Percentiles rank a stretch among this genome's conserved stretches.
These are phyloP conservation scores for Sinocyclocheilus anophthalmus DNA, from an alignment of 2,113 vertebrate genomes.

Conservation along the genomic window DNA sequence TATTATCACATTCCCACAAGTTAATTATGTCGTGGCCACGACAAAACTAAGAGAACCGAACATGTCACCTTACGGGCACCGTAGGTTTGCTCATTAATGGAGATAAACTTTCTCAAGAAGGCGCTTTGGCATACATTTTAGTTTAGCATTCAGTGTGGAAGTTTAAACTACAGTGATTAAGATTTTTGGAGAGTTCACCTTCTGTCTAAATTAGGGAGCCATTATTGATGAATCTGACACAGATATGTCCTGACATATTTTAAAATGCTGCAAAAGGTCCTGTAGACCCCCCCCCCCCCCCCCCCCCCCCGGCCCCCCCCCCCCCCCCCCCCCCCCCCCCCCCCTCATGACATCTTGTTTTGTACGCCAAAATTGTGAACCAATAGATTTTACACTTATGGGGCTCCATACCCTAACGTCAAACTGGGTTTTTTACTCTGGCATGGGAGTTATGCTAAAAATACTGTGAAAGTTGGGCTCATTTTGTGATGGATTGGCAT, in stretches of 20 bases:
- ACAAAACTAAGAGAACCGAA: too few relatives aligned
- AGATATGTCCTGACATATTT: not conserved
- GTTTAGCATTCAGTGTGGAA: not conserved
- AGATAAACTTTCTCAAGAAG: not conserved
- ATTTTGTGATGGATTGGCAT: too few relatives aligned
- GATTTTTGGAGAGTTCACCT: not conserved
- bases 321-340: too few relatives aligned
- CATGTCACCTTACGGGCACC: too few relatives aligned
- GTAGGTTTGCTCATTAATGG: not conserved
- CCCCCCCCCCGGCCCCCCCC: too few relatives aligned
- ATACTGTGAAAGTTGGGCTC: too few relatives aligned
- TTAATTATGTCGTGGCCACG: too few relatives aligned
- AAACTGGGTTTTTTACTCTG: not conserved
- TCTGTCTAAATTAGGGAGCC: not conserved
- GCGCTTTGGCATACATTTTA: not conserved
- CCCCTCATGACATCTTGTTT: not conserved
- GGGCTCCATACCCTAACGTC: not conserved
- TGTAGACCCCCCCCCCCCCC: too few relatives aligned
- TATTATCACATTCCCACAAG: too few relatives aligned
- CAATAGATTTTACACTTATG: not conserved
- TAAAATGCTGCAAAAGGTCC: not conserved
- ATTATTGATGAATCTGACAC: constrained; percentile 1
- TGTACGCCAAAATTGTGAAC: not conserved
- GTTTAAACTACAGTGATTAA: not conserved
- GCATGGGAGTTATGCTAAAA: too few relatives aligned